These are phyloP conservation scores for Acronicta aceris DNA, from an alignment of 2,888 invertebrate species.

Conservation along the genomic window DNA sequence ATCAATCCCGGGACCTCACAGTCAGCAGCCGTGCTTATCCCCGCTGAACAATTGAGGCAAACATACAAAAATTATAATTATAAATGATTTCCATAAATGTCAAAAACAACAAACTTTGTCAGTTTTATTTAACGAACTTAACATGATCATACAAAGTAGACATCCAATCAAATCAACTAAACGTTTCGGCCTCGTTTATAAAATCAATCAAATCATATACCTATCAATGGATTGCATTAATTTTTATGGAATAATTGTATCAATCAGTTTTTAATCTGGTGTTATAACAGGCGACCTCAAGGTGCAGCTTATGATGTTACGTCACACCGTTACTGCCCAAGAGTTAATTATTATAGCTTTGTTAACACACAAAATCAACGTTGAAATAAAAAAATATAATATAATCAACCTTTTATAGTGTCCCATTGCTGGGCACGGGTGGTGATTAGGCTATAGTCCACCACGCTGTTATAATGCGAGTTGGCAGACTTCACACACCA, in stretches of 20 bases:
- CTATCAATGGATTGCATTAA: conserved; percentile 16
- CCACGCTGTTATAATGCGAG: no score
- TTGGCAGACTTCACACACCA: no score
- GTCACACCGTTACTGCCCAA: conserved; percentile 18
- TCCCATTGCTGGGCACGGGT: no score
- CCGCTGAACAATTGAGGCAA: no score
- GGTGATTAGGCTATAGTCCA: no score
- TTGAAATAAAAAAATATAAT: no score
- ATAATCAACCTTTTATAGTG: no score
- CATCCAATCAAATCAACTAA: conserved; percentile 33
- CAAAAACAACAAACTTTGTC: conserved; percentile 3
- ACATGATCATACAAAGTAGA: not conserved
- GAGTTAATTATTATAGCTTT: conserved; percentile 31
- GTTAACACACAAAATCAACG: not conserved
- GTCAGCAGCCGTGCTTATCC: no score
- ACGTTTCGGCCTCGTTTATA: conserved; percentile 21
- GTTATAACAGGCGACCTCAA: conserved; percentile 27
- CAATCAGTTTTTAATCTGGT: conserved; percentile 18
- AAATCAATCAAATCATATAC: conserved; percentile 12
- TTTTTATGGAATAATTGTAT: conserved; percentile 23
- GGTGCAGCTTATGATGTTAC: conserved; percentile 21
- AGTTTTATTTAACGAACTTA: conserved; percentile 23
- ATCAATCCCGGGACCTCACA: no score
- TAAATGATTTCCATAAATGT: not conserved
- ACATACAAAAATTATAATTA: no score